Evolutionary conservation across 2,113 vertebrate species (phyloP), one percentile per base, ranked within the genome.

Genomic region (Numenius arquata): DNA sequence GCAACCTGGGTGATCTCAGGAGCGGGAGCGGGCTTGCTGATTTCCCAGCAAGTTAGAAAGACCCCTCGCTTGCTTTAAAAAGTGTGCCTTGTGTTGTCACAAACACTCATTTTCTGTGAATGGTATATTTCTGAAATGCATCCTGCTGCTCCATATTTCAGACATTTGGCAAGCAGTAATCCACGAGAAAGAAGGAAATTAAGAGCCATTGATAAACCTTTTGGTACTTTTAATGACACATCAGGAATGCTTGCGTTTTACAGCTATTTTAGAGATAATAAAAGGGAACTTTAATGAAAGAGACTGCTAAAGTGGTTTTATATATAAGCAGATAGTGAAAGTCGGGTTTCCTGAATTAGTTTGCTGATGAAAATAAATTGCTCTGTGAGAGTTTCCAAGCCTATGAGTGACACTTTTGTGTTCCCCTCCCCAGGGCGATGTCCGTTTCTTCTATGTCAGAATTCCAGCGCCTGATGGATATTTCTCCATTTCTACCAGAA

Each of bases 391-490:
- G 25, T 71, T 91, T 85, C 67, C 56, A 55, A 70, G 56, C 2
- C 7, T 79, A 4, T 23, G 21, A 78, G 50, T 95, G 45, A 91
- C n/a, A 55, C 40, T 84, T 11, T 74, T 14, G 3, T 56, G 3
- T 70, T 92, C 40, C 74, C 12, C 34, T 96, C 85, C 93, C 41
- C 97, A 99, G 99, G 98, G 99, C 99, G 1, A 99, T 99, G 97
- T 99, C 99, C 0, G 99, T 99, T 85, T 99, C 99, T 92, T 99
- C 99, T 96, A 99, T 99, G 99, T 99, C 99, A 4, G 99, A 99
- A 97, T 99, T 99, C 98, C 99, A 99, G 95, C 98, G 99, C 68
- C 90, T 99, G 93, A 99, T 99, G 99, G 99, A 99, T 89, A 99
- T 99, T 96, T 99, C 99, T 87, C 99, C 99, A 8, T 99, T 99